Conservation (phyloP, 1,140 invertebrate species). For the Eubasilissa regina region DNA sequence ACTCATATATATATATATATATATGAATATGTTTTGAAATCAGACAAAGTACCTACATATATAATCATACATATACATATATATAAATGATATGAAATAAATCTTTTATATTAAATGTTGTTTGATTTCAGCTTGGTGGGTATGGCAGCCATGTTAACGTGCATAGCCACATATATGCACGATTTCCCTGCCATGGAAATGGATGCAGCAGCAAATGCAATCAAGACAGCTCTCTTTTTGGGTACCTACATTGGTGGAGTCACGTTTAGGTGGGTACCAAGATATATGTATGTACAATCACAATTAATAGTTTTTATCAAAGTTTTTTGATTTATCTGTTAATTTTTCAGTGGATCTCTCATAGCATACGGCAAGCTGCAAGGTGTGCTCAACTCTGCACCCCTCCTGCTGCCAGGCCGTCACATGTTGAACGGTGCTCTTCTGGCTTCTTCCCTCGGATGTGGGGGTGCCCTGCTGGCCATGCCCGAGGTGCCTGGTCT, state of each 20-base stretch:
- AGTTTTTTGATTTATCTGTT: background rate
- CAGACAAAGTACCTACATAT: no score
- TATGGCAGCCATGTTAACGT: constrained; percentile 89
- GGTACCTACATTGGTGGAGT: constrained; percentile 94
- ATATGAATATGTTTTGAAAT: no score
- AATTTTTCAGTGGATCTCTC: constrained; percentile 81
- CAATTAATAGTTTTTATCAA: background rate
- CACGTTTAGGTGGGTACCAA: constrained; percentile 80
- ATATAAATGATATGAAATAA: no score
- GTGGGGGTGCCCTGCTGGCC: constrained; percentile 81
- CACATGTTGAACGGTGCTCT: constrained; percentile 84
- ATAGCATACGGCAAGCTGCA: constrained; percentile 95
- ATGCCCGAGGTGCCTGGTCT: constrained; percentile 77
- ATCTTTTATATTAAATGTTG: no score
- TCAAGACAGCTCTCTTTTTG: constrained; percentile 90
- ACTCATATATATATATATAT: no score
- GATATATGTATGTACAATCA: background rate
- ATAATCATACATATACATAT: no score
- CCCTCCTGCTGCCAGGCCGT: constrained; percentile 86
- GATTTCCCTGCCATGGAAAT: constrained; percentile 88
- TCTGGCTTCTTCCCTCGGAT: constrained; percentile 79
- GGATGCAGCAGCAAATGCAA: constrained; percentile 87
- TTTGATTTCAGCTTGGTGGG: constrained; percentile 82
- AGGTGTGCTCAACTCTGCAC: constrained; percentile 84
- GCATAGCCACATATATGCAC: constrained; percentile 87